Base-by-base conservation (phyloP, 2,113 vertebrate genomes). In the Origma solitaria region DNA sequence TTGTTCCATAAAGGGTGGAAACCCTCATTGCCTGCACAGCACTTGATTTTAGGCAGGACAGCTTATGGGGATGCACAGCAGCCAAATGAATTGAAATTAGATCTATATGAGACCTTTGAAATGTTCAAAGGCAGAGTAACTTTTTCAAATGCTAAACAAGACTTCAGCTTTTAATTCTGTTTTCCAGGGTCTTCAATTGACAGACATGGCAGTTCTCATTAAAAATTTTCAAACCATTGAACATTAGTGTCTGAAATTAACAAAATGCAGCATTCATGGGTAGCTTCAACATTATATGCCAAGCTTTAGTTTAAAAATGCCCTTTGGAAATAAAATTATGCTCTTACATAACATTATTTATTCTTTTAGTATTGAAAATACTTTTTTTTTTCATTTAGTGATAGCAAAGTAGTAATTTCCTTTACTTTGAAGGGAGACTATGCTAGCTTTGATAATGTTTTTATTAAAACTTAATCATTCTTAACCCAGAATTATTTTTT, bases 141-240 rank as follows among this genome's bases (percentile, higher is more conserved):
- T 73, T 93, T 94, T 93, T 77, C 51, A 88, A 72, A 80, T 69
- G 78, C 37, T 85, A 87, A 96, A 83, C 22, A 75, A 42, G 77
- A 77, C 27, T 57, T 92, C 20, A 31, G 49, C 40, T 94, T 93
- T 93, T 87, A 38, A 68, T 96, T 95, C 79, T 47, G 56, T 58
- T 93, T 94, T 94, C 94, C 66, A 85, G 71, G 44, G 50, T 89
- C 62, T 94, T 92, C 90, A 47, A 58, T 96, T 70, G 86, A 81
- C 23, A 88, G 58, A 90, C 64, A 95, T 85, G 47, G 80, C 38
- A 44, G 0, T 92, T 95, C 95, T 97, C 84, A 96, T 97, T 97
- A 96, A 97, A 97, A 95, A 17, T 87, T 92, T 97, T 97, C 94
- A 97, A 97, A 58, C 50, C 77, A 89, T 92, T 97, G 96, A 98